Base-by-base conservation (phyloP, 2,888 invertebrate species). In the Mimachlamys varia region DNA sequence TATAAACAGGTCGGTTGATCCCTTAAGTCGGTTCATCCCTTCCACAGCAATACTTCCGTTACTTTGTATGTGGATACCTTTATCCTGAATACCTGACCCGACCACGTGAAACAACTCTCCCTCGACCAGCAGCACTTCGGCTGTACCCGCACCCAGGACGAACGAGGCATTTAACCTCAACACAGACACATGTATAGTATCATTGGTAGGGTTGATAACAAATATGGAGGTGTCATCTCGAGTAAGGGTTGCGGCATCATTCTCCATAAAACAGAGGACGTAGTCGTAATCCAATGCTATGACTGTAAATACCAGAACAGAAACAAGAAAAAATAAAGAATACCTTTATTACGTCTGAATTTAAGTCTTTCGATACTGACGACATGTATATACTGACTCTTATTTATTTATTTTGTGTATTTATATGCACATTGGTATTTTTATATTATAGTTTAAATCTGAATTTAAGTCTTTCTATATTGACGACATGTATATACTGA, bases 181-280 rank as follows among this genome's bases (percentile, higher is more conserved):
- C 12, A 33, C 33, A 12, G 33, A 33, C 10, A 76, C 27, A 12
- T 76, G 76, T 12, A 33, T 15, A 1, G 2, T 76, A 33, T 76
- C 76, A 33, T 33, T 76, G 33, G 33, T 76, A 76, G 76, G 76
- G 15, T 76, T 76, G 0, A 76, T 76, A 76, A 76, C 76, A 76
- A 76, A 12, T 10, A 76, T 76, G 7, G 27, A 76, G 27, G 76
- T 76, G 33, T 76, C 76, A 15, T 76, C 76, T 5, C 33, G 27
- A 1, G 27, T 27, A 33, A 33, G 19, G 1, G 13, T 27, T 7
- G 0, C 33, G 27, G 76, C 76, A 27, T 76, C 76, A 33, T 76
- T 76, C 15, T 76, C 76, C 76, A 76, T 76, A 33, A 76, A 76
- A 27, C 76, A 76, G 10, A 76, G 76, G 76, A 76, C 76, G 76